A percentile compares a stretch with the other conserved stretches of the same genome.
Conservation (phyloP, 2,888 invertebrate species). For the Microplitis deprimator region DNA sequence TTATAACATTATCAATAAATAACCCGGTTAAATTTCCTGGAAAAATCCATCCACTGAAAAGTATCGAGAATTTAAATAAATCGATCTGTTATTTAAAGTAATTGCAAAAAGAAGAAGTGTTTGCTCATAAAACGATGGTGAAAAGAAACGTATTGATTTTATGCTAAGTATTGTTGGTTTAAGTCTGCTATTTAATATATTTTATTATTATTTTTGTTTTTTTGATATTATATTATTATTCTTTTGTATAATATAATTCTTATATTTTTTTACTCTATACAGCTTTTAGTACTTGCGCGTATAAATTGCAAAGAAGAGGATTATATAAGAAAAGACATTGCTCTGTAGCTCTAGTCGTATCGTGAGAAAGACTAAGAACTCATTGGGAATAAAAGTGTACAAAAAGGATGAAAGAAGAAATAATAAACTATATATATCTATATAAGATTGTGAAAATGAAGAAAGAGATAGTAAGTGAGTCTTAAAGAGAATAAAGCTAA, state of each 20-base stretch:
- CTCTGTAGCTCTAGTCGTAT: constrained; percentile 34
- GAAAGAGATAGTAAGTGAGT: constrained; percentile 72
- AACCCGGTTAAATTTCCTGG: too few species aligned
- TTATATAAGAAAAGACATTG: constrained; percentile 44
- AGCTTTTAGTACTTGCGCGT: constrained; percentile 51
- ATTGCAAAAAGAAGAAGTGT: constrained; percentile 51
- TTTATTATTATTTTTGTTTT: constrained; percentile 38
- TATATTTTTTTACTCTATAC: constrained; percentile 22
- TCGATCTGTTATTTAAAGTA: constrained; percentile 52
- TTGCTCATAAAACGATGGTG: constrained; percentile 51
- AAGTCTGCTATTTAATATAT: constrained; percentile 69
- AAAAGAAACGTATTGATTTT: constrained; percentile 58
- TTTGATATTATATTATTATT: constrained; percentile 36
- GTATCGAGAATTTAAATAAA: constrained; percentile 55
- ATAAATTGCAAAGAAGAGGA: constrained; percentile 67
- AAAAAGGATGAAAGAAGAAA: constrained; percentile 41
- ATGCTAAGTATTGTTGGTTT: constrained; percentile 70
- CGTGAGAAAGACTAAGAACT: constrained; percentile 57
- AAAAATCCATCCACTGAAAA: too few species aligned
- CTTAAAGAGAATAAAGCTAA: constrained; percentile 72
- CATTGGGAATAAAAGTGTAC: constrained; percentile 37
- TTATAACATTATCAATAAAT: not conserved
- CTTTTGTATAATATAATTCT: not conserved
- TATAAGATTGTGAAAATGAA: constrained; percentile 57
- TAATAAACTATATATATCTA: not conserved